phyloP scores from a whole-genome alignment of 2,888 invertebrate species.

The Megastigmus dorsalis region DNA sequence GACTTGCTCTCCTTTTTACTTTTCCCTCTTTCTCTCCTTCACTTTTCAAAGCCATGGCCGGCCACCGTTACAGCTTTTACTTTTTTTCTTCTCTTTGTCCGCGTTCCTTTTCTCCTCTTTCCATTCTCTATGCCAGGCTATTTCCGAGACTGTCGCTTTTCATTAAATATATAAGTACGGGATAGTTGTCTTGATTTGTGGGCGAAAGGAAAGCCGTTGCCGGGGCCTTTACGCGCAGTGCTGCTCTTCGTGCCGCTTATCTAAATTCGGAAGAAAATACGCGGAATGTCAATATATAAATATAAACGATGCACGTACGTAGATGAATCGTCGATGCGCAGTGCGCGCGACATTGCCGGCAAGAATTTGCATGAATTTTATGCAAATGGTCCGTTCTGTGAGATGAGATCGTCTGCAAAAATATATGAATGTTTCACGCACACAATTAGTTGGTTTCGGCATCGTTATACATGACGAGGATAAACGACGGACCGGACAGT shows the following conservation, averaged over 20 bases:
- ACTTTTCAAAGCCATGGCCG: no score
- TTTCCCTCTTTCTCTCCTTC: neutral
- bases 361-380: slow-evolving; percentile 17
- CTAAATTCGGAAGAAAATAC: no score
- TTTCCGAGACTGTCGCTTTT: neutral
- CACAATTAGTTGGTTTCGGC: slow-evolving; percentile 11
- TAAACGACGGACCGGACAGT: no score
- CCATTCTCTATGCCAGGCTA: no score
- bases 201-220: no score
- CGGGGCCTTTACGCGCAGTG: no score
- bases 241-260: no score
- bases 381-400: slow-evolving; percentile 22
- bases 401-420: slow-evolving; percentile 9
- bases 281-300: no score
- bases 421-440: slow-evolving; percentile 20
- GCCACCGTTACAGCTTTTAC: neutral
- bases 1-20: neutral
- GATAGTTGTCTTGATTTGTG: neutral
- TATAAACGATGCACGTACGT: no score
- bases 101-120: neutral
- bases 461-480: neutral
- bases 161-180: neutral
- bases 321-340: no score
- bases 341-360: no score
- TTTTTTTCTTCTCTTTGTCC: neutral